Conservation (phyloP, 2,113 vertebrate genomes). For the Xiphophorus hellerii region DNA sequence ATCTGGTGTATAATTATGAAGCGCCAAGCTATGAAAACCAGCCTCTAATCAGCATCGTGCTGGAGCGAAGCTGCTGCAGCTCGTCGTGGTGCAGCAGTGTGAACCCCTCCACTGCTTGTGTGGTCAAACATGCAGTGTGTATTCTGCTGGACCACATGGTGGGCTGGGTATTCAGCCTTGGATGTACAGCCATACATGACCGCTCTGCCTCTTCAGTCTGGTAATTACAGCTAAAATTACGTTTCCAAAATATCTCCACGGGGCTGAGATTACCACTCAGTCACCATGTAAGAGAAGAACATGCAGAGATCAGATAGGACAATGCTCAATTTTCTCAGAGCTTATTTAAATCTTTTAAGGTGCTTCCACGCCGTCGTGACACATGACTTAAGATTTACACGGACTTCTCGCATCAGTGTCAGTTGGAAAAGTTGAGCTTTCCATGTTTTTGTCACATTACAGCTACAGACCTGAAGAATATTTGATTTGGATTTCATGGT, state of each 20-base stretch:
- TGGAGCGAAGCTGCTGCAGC: slow-evolving; percentile 21
- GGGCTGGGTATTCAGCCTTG: slow-evolving; percentile 36
- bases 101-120: slow-evolving; percentile 40
- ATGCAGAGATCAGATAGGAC: background rate
- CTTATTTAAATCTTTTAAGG: background rate
- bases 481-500: no score
- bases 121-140: slow-evolving; percentile 40
- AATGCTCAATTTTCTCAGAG: background rate
- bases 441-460: background rate
- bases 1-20: slow-evolving; percentile 42
- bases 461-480: background rate
- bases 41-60: slow-evolving; percentile 54
- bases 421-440: no score
- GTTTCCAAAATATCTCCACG: slow-evolving; percentile 27
- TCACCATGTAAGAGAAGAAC: background rate
- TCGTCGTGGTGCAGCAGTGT: background rate
- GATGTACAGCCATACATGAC: slow-evolving; percentile 41
- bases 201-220: slow-evolving; percentile 23
- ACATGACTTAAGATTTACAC: background rate
- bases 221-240: slow-evolving; percentile 61
- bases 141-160: slow-evolving; percentile 43
- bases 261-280: slow-evolving; percentile 10
- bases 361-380: background rate
- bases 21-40: slow-evolving; percentile 25
- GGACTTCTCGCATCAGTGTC: no score